Percentiles rank a stretch among this genome's conserved stretches.
phyloP scores from a whole-genome alignment of 2,797 vertebrate species.

The Protonibea diacanthus region DNA sequence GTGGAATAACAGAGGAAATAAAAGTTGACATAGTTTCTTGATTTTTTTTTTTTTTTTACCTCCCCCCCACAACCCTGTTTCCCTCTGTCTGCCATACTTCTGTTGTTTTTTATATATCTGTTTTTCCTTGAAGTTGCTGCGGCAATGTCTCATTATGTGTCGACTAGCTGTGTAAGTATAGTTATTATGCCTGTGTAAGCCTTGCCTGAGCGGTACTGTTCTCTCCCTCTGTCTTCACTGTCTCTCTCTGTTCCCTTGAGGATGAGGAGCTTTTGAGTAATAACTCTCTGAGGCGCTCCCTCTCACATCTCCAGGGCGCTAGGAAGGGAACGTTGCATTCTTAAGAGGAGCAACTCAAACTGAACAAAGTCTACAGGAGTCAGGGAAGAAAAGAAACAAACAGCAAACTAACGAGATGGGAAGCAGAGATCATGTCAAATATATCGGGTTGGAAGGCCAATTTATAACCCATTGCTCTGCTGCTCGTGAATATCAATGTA shows the following conservation, averaged over 20 bases:
- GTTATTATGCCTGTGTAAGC: conserved; percentile 84
- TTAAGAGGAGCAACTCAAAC: conserved; percentile 85
- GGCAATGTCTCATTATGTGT: conserved; percentile 88
- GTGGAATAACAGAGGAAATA: conserved; percentile 86
- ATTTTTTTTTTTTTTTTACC: conserved; percentile 54
- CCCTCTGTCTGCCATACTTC: conserved; percentile 68
- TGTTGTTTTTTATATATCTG: conserved; percentile 84
- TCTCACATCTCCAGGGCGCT: conserved; percentile 86
- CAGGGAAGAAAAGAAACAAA: conserved; percentile 84
- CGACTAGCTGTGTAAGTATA: conserved; percentile 85
- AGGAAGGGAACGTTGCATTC: conserved; percentile 84
- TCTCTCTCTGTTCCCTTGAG: conserved; percentile 77
- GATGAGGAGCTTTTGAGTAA: conserved; percentile 86
- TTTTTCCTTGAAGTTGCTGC: conserved; percentile 84
- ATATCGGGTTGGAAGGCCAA: conserved; percentile 85
- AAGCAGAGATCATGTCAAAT: conserved; percentile 82
- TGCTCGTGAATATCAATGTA: conserved; percentile 76
- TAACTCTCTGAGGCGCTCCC: conserved; percentile 86
- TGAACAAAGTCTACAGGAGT: conserved; percentile 85
- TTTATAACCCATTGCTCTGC: conserved; percentile 84
- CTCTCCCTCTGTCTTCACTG: conserved; percentile 58
- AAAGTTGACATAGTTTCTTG: conserved; percentile 87
- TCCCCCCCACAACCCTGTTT: conserved; percentile 54
- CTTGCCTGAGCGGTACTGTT: conserved; percentile 74
- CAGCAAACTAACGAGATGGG: conserved; percentile 84